phyloP scores from a whole-genome alignment of 2,797 vertebrate genomes.

The Coccyzus lansbergi region DNA sequence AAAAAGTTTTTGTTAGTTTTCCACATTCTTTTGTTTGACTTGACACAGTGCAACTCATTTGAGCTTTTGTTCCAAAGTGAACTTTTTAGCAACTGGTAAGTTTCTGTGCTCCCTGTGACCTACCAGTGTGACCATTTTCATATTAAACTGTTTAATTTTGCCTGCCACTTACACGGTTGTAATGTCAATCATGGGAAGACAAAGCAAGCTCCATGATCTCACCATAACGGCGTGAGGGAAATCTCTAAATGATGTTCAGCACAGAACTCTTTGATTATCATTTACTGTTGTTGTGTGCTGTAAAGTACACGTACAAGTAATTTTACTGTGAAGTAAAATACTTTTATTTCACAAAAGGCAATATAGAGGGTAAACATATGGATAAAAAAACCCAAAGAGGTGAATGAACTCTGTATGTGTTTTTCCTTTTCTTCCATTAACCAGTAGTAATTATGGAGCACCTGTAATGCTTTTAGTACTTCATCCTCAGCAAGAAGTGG shows the following conservation, averaged over 20 bases:
- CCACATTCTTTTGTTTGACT: constrained; percentile 27
- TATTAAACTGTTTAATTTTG: constrained; percentile 11
- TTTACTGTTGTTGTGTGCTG: background rate
- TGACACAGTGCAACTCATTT: background rate
- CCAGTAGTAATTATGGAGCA: constrained; percentile 25
- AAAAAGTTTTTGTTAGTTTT: constrained; percentile 46
- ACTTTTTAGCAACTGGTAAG: background rate
- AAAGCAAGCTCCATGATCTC: background rate
- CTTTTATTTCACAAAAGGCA: background rate
- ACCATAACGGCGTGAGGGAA: background rate
- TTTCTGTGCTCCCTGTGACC: background rate
- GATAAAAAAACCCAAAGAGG: background rate
- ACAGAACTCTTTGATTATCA: background rate
- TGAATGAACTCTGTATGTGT: background rate
- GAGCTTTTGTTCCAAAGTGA: constrained; percentile 31
- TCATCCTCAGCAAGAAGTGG: constrained; percentile 30
- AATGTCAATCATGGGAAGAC: background rate
- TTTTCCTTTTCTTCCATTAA: constrained; percentile 62
- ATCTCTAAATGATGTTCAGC: background rate
- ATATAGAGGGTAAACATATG: background rate
- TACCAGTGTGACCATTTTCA: background rate
- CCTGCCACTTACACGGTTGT: background rate
- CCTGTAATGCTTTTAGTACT: constrained; percentile 19
- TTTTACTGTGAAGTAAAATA: background rate
- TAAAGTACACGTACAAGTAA: no score